These are phyloP conservation scores for Kryptopterus vitreolus DNA, from an alignment of 2,797 vertebrate species.

Conservation along the genomic window DNA sequence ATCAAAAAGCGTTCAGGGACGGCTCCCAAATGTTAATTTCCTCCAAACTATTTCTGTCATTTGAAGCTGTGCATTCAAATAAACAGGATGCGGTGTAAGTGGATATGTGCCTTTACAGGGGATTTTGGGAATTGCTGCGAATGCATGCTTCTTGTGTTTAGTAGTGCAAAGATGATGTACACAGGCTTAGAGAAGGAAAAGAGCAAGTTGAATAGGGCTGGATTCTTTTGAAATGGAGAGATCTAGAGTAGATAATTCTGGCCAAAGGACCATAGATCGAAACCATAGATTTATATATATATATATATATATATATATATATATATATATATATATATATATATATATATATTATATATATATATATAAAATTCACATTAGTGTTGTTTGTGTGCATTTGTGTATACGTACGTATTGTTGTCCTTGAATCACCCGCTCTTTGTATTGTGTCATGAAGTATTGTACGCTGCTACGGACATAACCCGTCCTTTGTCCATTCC, in stretches of 20 bases:
- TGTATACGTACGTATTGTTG: not conserved
- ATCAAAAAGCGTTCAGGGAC: no score
- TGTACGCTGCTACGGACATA: conserved; percentile 15
- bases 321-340: no score
- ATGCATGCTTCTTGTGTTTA: not conserved
- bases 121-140: not conserved
- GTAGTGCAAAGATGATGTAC: not conserved
- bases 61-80: not conserved
- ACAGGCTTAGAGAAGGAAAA: not conserved
- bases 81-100: not conserved
- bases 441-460: conserved; percentile 9
- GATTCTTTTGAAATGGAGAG: not conserved
- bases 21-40: not conserved
- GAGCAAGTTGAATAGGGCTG: not conserved
- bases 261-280: not conserved
- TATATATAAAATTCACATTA: no score
- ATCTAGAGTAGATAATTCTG: not conserved
- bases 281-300: no score
- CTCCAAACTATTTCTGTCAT: not conserved
- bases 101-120: not conserved
- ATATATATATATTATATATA: no score
- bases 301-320: no score
- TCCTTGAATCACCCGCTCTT: conserved; percentile 5
- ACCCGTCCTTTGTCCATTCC: not conserved
- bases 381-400: not conserved